Base-by-base conservation (phyloP, 2,113 vertebrate genomes). In the Eubucco bourcierii region DNA sequence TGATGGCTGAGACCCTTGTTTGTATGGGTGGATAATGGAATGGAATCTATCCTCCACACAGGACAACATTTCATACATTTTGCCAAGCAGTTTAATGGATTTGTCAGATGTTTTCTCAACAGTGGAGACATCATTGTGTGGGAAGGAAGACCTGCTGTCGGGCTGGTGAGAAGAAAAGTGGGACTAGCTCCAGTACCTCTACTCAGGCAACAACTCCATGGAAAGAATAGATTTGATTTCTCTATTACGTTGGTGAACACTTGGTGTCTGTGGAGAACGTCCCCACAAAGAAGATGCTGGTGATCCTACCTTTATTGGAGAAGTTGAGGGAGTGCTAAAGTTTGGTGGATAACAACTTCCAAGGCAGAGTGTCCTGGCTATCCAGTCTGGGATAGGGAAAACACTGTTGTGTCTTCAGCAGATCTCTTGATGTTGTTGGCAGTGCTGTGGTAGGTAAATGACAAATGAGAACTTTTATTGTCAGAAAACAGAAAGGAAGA, bases 221-320 rank as follows among this genome's bases (percentile, higher is more conserved):
- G 14, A 66, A 71, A n/a, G 5, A 44, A 63, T 37, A 44, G 2
- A 10, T 12, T 55, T 37, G 4, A 39, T 63, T 79, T 55, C 59
- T 66, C 7, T 59, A 14, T 37, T 23, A 6, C 53, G 17, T 37
- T 7, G 5, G 4, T 56, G 28, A 12, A 44, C 9, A n/a, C 12
- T 1, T 28, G 9, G 2, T 46, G 10, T 29, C 25, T 5, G 2
- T 23, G 60, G 41, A 0, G 2, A 10, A 7, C n/a, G 34, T 4
- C 5, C 63, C 23, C 50, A 15, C 28, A 55, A 63, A 58, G 27
- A 6, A 34, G 13, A 8, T 2, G 5, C 5, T 44, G n/a, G 9
- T 39, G 7, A 39, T 27, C 23, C n/a, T 75, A 6, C 5, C 11
- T n/a, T 2, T 18, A 2, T 20, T 61, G 9, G 13, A 9, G 34